phyloP scores from a whole-genome alignment of 2,888 invertebrate genomes.

The Diadromus collaris region DNA sequence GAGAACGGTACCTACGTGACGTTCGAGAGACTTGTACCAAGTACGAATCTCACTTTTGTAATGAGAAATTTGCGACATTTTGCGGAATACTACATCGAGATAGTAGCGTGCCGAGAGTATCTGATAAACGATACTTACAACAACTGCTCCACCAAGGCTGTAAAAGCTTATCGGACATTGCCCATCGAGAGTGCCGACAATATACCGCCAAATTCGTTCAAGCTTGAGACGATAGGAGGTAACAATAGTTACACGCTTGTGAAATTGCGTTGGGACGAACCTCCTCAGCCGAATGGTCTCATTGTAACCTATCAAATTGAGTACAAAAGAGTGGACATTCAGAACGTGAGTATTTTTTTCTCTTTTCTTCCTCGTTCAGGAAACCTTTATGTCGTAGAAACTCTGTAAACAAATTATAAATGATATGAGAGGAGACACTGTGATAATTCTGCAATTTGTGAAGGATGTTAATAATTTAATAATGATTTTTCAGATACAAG shows the following conservation, averaged over 20 bases:
- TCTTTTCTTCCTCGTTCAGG: not conserved
- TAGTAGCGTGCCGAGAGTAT: slow-evolving; percentile 89
- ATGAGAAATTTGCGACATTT: slow-evolving; percentile 88
- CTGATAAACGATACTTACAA: slow-evolving; percentile 80
- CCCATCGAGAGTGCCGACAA: slow-evolving; percentile 76
- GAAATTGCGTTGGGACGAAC: slow-evolving; percentile 90
- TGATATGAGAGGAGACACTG: not conserved
- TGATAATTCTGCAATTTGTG: not conserved
- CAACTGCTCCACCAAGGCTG: slow-evolving; percentile 82
- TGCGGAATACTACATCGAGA: slow-evolving; percentile 87
- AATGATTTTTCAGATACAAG: slow-evolving; percentile 80
- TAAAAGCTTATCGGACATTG: slow-evolving; percentile 81
- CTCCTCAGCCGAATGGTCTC: slow-evolving; percentile 92
- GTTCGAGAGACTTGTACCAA: slow-evolving; percentile 70
- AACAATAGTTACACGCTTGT: slow-evolving; percentile 82
- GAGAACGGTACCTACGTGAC: slow-evolving; percentile 64
- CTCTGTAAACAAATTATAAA: not conserved
- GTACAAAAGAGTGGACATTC: slow-evolving; percentile 86
- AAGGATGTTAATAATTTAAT: not conserved
- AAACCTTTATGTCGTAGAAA: not conserved
- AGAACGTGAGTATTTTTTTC: slow-evolving; percentile 81
- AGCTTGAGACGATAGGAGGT: slow-evolving; percentile 66
- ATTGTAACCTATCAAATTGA: slow-evolving; percentile 92
- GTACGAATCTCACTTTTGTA: slow-evolving; percentile 78
- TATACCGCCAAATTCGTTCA: slow-evolving; percentile 73